Conservation (phyloP, 2,797 vertebrate species). For the Holocentrus rufus region DNA sequence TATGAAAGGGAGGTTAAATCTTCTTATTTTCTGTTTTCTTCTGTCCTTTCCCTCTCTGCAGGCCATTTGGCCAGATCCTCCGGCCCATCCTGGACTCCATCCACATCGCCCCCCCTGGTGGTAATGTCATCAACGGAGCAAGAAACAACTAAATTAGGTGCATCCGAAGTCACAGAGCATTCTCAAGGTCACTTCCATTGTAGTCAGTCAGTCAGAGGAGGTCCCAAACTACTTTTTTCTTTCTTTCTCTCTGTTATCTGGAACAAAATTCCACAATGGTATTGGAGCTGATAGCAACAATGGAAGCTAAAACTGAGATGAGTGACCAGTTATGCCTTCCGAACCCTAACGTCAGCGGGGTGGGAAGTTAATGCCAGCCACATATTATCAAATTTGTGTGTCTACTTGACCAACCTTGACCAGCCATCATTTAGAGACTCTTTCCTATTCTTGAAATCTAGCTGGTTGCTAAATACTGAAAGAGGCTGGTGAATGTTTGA, state of each 20-base stretch:
- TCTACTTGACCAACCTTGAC: neutral
- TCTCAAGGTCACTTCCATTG: conserved; percentile 59
- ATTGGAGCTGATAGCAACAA: neutral
- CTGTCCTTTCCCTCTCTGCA: conserved; percentile 66
- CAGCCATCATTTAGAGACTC: conserved; percentile 1
- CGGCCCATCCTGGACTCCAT: conserved; percentile 93
- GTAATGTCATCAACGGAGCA: conserved; percentile 90
- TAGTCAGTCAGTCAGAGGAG: conserved; percentile 49
- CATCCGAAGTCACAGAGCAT: conserved; percentile 24
- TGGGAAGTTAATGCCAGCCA: neutral
- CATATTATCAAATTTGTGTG: neutral
- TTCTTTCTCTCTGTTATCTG: conserved; percentile 19
- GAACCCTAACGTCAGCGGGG: neutral
- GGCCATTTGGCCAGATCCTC: conserved; percentile 95
- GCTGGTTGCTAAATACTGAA: neutral
- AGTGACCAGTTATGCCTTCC: conserved; percentile 3
- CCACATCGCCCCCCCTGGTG: conserved; percentile 93
- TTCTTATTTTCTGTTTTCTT: neutral
- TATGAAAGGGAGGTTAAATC: no score
- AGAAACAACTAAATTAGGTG: conserved; percentile 87
- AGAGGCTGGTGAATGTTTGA: no score
- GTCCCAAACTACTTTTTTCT: conserved; percentile 4
- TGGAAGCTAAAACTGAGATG: conserved; percentile 13
- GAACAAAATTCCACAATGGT: conserved; percentile 1
- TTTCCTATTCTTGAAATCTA: conserved; percentile 8